A percentile compares a stretch with the other conserved stretches of the same genome.
phyloP scores from a whole-genome alignment of 1,140 invertebrate species.

The Drosophila kepulauana region DNA sequence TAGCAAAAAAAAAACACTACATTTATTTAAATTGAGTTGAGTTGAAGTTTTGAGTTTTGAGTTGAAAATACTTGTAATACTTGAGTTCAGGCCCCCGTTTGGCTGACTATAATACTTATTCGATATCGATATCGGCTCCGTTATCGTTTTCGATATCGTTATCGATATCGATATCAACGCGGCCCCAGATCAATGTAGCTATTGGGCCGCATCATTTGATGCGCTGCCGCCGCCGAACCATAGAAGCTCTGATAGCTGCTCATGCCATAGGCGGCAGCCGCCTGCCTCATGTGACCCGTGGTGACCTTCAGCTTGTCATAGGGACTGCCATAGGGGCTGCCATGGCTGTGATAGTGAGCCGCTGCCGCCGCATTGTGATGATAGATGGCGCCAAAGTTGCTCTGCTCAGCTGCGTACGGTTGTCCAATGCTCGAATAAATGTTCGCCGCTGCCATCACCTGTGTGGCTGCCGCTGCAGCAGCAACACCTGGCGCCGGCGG shows the following conservation, averaged over 20 bases:
- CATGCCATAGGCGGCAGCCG: constrained; percentile 72
- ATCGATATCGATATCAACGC: constrained; percentile 39
- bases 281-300: constrained; percentile 65
- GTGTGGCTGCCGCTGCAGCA: constrained; percentile 31
- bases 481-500: constrained; percentile 44
- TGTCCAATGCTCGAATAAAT: constrained; percentile 83
- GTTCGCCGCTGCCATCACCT: constrained; percentile 67
- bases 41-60: constrained; percentile 27
- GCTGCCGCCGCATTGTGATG: constrained; percentile 78
- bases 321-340: constrained; percentile 69
- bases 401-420: constrained; percentile 85
- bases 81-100: constrained; percentile 43
- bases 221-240: constrained; percentile 62
- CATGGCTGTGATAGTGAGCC: constrained; percentile 63
- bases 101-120: constrained; percentile 43
- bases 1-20: constrained; percentile 49
- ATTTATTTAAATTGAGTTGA: constrained; percentile 14
- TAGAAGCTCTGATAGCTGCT: constrained; percentile 81
- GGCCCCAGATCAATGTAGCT: constrained; percentile 84
- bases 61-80: constrained; percentile 75
- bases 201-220: constrained; percentile 82
- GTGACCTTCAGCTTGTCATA: constrained; percentile 83
- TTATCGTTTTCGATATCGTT: too few relatives aligned
- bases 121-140: not conserved
- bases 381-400: constrained; percentile 86